Evolutionary conservation across 1,140 invertebrate species (phyloP), one percentile per base, ranked within the genome.

Genomic region (Caenorhabditis remanei): DNA sequence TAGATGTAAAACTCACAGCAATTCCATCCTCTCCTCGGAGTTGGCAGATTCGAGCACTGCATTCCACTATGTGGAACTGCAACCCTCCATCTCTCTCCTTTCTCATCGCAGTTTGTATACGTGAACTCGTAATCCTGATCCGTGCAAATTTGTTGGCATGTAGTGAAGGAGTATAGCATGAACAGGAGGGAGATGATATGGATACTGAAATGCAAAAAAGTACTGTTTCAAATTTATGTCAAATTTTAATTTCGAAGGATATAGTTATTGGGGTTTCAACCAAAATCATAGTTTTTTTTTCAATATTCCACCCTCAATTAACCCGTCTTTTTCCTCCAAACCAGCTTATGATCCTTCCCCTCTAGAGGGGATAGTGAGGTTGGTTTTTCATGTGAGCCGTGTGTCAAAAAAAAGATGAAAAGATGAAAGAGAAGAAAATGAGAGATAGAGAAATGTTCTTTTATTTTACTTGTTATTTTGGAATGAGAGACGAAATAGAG

Each of bases 261-360:
- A n/a, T n/a, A n/a, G n/a, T n/a, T n/a, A n/a, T n/a, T n/a, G n/a
- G n/a, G n/a, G n/a, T n/a, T n/a, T n/a, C n/a, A n/a, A n/a, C n/a
- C 50, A 4, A 4, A 53, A 13, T 9, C 50, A n/a, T n/a, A n/a
- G n/a, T n/a, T n/a, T 13, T 53, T 4, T 53, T 53, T 53, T 53
- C 16, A 1, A 53, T 53, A 4, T 13, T 16, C 50, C 50, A 0
- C 16, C 0, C 50, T 53, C 89, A 92, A 61, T 92, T 53, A 53
- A 1, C 16, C 4, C 50, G n/a, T n/a, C 1, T 53, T 4, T 16
- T 1, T 53, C 16, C 50, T 53, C 50, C 50, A 53, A 53, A 53
- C 4, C 4, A 53, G 50, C 50, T 4, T 13, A 0, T 53, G 50
- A 2, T 53, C 50, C 50, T 16, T 53, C n/a, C n/a, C 4, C 9